Conservation (phyloP, 2,888 invertebrate genomes). For the Lypha dubia region DNA sequence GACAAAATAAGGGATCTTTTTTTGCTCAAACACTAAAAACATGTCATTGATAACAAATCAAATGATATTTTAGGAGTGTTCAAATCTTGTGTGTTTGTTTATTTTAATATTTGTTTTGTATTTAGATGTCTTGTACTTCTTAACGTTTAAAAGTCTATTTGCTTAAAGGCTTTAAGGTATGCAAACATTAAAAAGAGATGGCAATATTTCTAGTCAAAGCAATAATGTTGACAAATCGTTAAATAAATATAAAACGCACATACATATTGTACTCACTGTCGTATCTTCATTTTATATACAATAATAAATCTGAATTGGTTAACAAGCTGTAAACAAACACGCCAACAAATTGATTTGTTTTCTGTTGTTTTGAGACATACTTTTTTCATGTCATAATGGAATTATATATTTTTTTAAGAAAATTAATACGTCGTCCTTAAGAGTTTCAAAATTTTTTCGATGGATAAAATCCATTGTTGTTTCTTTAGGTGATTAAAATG, state of each 20-base stretch:
- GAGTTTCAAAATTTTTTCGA: background rate
- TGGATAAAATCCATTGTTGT: background rate
- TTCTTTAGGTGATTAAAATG: slow-evolving; percentile 21
- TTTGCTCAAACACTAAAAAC: background rate
- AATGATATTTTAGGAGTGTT: background rate
- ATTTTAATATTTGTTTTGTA: background rate
- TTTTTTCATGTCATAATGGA: background rate
- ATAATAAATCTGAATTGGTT: background rate
- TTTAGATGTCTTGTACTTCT: background rate
- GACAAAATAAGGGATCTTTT: background rate
- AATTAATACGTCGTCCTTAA: background rate
- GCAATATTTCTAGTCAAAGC: background rate
- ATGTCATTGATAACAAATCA: background rate
- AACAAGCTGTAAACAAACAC: background rate
- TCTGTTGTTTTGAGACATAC: background rate
- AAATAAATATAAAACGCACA: slow-evolving; percentile 17
- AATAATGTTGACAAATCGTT: slow-evolving; percentile 46
- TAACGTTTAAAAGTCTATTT: background rate
- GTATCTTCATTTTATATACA: background rate
- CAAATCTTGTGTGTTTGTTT: slow-evolving; percentile 1
- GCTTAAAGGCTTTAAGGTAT: background rate
- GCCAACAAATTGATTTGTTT: slow-evolving; percentile 37
- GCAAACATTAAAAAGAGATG: background rate
- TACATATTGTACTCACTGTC: no score
- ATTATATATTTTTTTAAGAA: background rate